These are phyloP conservation scores for Heliconius sara DNA, from an alignment of 2,888 invertebrate genomes.

Conservation along the genomic window DNA sequence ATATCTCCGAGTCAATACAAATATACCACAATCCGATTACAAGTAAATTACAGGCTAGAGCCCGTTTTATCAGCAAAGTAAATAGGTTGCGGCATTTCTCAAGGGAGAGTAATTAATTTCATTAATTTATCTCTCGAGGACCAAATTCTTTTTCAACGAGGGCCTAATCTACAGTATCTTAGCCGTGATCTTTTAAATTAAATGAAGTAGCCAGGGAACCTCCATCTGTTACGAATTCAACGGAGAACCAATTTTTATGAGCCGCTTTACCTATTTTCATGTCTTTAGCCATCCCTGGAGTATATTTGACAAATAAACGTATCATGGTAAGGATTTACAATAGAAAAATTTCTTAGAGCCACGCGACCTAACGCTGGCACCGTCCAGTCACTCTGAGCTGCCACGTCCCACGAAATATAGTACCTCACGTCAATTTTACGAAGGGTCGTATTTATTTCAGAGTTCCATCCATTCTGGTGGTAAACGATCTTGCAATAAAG, in stretches of 20 bases:
- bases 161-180: constrained; percentile 52
- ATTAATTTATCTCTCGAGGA: constrained; percentile 52
- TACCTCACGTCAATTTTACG: constrained; percentile 38
- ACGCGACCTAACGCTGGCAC: constrained; percentile 62
- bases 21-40: constrained; percentile 40
- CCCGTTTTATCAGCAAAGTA: constrained; percentile 46
- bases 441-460: constrained; percentile 50
- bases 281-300: constrained; percentile 55
- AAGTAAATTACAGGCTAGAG: constrained; percentile 38
- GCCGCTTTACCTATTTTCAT: constrained; percentile 43
- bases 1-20: constrained; percentile 32
- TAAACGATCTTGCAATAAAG: constrained; percentile 76
- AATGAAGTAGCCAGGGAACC: constrained; percentile 53
- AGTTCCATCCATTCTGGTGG: constrained; percentile 59
- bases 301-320: constrained; percentile 77
- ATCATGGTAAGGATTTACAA: constrained; percentile 73
- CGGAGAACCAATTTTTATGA: constrained; percentile 32
- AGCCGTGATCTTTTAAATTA: constrained; percentile 59
- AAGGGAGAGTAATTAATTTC: constrained; percentile 52
- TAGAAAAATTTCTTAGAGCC: constrained; percentile 69
- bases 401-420: constrained; percentile 49
- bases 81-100: constrained; percentile 48
- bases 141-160: constrained; percentile 52
- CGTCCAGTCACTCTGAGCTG: constrained; percentile 56
- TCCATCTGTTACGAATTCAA: constrained; percentile 50